A percentile compares a stretch with the other conserved stretches of the same genome.
Conservation (phyloP, 2,888 invertebrate species). For the Pristionchus fissidentatus region DNA sequence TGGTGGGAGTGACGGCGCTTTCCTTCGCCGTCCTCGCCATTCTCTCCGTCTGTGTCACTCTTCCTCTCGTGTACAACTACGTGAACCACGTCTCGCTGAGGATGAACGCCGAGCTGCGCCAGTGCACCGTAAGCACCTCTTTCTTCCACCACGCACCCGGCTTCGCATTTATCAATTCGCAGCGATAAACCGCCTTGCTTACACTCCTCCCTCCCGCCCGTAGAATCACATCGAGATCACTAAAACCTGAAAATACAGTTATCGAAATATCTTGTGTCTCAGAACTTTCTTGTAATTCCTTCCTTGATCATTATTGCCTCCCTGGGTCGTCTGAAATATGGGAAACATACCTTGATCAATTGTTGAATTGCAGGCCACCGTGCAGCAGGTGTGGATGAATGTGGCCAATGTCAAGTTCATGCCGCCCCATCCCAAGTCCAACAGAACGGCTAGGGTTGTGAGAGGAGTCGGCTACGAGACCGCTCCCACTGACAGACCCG, state of each 20-base stretch:
- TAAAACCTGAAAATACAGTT: too few species aligned
- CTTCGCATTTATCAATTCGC: constrained; percentile 20
- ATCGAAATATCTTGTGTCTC: not conserved
- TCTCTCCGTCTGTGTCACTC: constrained; percentile 35
- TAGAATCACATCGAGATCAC: too few species aligned
- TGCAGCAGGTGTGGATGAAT: constrained; percentile 42
- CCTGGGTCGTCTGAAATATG: not conserved
- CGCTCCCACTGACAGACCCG: constrained; percentile 43
- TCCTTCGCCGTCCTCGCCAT: constrained; percentile 39
- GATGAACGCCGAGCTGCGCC: constrained; percentile 34
- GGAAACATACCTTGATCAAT: too few species aligned
- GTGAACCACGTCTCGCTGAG: constrained; percentile 31
- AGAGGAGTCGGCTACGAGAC: constrained; percentile 40
- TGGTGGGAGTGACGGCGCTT: constrained; percentile 45
- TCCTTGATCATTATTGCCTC: not conserved
- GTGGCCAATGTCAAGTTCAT: constrained; percentile 1
- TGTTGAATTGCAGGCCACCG: not conserved
- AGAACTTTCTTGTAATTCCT: not conserved
- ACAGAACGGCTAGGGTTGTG: not conserved
- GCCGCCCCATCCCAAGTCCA: constrained; percentile 24
- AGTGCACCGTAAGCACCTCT: constrained; percentile 38
- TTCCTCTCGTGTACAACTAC: constrained; percentile 42
- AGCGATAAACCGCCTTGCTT: not conserved
- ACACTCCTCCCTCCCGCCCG: not conserved
- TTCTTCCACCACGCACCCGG: constrained; percentile 7